phyloP scores from a whole-genome alignment of 2,113 vertebrate genomes.

The Aleadryas rufinucha region DNA sequence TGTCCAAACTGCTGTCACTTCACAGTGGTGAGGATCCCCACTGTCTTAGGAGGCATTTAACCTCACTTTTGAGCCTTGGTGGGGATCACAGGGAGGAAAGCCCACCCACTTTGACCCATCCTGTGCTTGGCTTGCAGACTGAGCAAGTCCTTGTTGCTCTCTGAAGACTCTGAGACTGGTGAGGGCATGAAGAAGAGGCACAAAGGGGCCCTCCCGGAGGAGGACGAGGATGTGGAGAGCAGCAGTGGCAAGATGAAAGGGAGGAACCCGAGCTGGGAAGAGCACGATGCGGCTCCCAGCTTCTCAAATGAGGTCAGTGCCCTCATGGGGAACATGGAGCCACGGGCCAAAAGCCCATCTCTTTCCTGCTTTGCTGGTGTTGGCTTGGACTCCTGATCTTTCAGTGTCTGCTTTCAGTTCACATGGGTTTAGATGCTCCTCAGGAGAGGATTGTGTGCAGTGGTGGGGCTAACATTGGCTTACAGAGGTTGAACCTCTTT shows the following conservation, averaged over 20 bases:
- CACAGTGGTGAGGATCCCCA: neutral
- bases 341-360: neutral
- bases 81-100: neutral
- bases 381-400: neutral
- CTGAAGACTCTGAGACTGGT: slow-evolving; percentile 88
- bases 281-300: slow-evolving; percentile 78
- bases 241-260: slow-evolving; percentile 76
- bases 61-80: slow-evolving; percentile 10
- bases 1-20: neutral
- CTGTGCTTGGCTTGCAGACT: slow-evolving; percentile 79
- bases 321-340: neutral
- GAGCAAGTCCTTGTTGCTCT: slow-evolving; percentile 82
- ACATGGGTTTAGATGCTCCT: neutral
- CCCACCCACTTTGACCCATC: neutral
- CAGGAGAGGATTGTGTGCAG: neutral
- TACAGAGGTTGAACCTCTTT: neutral
- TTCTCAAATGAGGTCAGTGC: slow-evolving; percentile 84
- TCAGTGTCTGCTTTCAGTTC: neutral
- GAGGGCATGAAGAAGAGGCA: slow-evolving; percentile 85
- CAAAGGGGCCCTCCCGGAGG: slow-evolving; percentile 77
- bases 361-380: neutral
- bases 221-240: slow-evolving; percentile 80
- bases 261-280: slow-evolving; percentile 85
- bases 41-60: neutral
- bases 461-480: neutral